Evolutionary conservation across 2,113 vertebrate genomes (phyloP), one percentile per base, ranked within the genome.

Genomic region (Bubo bubo): DNA sequence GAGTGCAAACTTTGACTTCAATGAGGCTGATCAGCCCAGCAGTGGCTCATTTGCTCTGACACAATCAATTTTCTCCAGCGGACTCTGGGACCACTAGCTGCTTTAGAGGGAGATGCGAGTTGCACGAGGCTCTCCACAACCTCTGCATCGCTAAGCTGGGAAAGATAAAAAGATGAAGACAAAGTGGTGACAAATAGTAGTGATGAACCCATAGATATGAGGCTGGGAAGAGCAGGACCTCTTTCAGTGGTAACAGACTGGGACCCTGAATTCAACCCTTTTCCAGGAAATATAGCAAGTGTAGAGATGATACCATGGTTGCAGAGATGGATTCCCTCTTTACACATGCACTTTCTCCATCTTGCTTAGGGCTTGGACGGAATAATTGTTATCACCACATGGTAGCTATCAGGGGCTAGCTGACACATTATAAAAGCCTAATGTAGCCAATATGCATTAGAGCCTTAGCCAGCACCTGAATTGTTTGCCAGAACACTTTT

Each of bases 11-110:
- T 60, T 91, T 91, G 79, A 95, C 94, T 98, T 97, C 47, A 50
- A 77, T 23, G 50, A 94, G 79, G 96, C 95, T 97, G 94, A 96
- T 97, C 97, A 98, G 91, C 76, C 79, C 90, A 32, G 32, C 79
- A 92, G 76, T 37, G 41, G 59, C 93, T 97, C 95, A 96, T 97
- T 97, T 60, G 15, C 89, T 97, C 88, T 43, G 73, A 98, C 97
- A 97, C 91, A 94, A 96, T 95, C 96, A 75, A 95, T 97, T 97
- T 97, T 98, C 90, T 96, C 86, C 79, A 81, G 88, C 8, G 8
- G 80, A 95, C 30, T 6, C 94, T 93, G 79, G 14, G 47, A 94
- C 71, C 89, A 88, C 97, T 96, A 96, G 81, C 93, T 93, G 75
- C 86, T 95, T 95, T 76, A 91, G 23, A 87, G 88, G 96, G 60